Percentiles rank a stretch among this genome's conserved stretches.
These are phyloP conservation scores for Disparrhopalites patrizii DNA, from an alignment of 2,888 invertebrate genomes.

Conservation along the genomic window DNA sequence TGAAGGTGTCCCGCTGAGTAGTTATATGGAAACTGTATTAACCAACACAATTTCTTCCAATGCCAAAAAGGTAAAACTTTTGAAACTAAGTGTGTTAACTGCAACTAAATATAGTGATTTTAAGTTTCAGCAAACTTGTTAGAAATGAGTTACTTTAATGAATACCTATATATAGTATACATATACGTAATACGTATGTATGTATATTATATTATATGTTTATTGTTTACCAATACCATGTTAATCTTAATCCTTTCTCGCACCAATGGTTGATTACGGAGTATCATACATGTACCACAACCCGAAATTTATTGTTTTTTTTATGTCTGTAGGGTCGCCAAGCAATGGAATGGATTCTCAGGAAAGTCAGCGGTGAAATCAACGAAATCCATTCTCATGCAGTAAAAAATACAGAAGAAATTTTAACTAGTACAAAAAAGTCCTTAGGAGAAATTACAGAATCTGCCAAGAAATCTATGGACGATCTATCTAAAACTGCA, in stretches of 20 bases:
- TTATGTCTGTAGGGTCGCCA: slow-evolving; percentile 68
- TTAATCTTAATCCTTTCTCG: not conserved
- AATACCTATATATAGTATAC: too few species aligned
- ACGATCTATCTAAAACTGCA: slow-evolving; percentile 20
- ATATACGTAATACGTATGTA: too few species aligned
- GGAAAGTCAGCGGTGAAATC: slow-evolving; percentile 82
- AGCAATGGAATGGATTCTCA: slow-evolving; percentile 99
- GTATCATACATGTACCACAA: too few species aligned
- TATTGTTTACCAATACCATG: too few species aligned
- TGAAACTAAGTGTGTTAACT: too few species aligned
- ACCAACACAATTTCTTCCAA: slow-evolving; percentile 84
- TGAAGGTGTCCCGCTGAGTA: slow-evolving; percentile 84
- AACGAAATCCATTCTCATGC: slow-evolving; percentile 74
- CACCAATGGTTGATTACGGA: too few species aligned
- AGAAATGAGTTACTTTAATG: too few species aligned
- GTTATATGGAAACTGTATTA: slow-evolving; percentile 90
- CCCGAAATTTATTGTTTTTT: too few species aligned
- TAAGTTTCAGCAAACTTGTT: too few species aligned
- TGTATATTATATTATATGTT: too few species aligned
- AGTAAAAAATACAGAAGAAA: slow-evolving; percentile 75
- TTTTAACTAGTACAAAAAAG: slow-evolving; percentile 71
- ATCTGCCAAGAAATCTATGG: slow-evolving; percentile 66
- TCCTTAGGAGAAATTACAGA: slow-evolving; percentile 75
- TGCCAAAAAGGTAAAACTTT: slow-evolving; percentile 79
- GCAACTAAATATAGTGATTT: too few species aligned